A percentile compares a stretch with the other conserved stretches of the same genome.
phyloP scores from a whole-genome alignment of 2,113 vertebrate genomes.

The Canis aureus region DNA sequence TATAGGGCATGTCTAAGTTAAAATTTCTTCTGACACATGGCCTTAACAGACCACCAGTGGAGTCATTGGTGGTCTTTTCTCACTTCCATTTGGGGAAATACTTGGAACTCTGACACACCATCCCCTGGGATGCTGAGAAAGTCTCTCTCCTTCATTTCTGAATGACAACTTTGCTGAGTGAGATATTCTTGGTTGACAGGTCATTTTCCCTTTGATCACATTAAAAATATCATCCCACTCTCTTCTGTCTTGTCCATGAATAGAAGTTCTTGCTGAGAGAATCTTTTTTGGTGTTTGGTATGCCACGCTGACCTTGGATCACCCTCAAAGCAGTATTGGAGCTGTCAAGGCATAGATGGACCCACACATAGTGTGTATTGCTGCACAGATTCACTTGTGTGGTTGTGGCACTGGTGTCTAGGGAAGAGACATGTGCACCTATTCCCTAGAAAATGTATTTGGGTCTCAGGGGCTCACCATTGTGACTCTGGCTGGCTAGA shows the following conservation, averaged over 20 bases:
- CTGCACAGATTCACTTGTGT: not conserved
- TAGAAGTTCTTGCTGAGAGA: not conserved
- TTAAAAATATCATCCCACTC: not conserved
- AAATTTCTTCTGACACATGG: not conserved
- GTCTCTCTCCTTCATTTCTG: not conserved
- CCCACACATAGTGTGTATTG: not conserved
- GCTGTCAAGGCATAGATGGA: not conserved
- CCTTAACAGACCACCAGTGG: not conserved
- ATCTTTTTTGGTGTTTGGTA: not conserved
- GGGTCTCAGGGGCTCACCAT: not conserved
- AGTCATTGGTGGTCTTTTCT: not conserved
- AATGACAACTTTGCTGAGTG: not conserved
- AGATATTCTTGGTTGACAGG: not conserved
- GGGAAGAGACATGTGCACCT: not conserved
- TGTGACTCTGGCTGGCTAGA: not conserved
- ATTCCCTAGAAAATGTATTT: not conserved
- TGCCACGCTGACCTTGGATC: not conserved
- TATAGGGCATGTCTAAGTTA: not conserved
- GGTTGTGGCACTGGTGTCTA: not conserved
- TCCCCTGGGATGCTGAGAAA: not conserved
- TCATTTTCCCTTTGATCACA: not conserved
- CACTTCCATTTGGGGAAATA: not conserved
- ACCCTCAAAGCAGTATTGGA: not conserved
- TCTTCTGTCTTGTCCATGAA: not conserved
- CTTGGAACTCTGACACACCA: not conserved